Percentiles rank a stretch among this genome's conserved stretches.
Evolutionary conservation across 2,888 invertebrate genomes (phyloP).

Genomic region (Ophraella communa): DNA sequence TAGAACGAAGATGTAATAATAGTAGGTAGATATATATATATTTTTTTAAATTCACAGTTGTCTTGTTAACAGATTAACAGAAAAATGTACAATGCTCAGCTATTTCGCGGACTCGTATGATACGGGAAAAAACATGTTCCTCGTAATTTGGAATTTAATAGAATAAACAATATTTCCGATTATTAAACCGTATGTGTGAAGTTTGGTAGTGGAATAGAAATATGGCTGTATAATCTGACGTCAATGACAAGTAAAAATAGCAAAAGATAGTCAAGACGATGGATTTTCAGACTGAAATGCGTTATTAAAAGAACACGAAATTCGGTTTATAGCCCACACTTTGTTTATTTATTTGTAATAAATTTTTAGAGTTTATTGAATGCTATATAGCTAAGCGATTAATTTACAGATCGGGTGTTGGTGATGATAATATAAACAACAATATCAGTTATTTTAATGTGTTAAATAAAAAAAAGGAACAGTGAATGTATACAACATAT

Average conservation of each 20-base stretch:
- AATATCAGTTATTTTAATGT: background rate
- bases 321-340: background rate
- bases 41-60: too few relatives aligned
- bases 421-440: background rate
- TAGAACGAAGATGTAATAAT: too few relatives aligned
- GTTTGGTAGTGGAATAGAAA: slow-evolving; percentile 3
- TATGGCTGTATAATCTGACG: slow-evolving; percentile 21
- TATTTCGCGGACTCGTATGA: background rate
- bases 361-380: background rate
- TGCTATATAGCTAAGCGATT: background rate
- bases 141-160: background rate
- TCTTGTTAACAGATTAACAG: too few relatives aligned
- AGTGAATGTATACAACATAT: too few relatives aligned
- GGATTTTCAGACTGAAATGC: slow-evolving; percentile 5
- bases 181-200: background rate
- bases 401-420: background rate
- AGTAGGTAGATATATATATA: too few relatives aligned
- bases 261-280: slow-evolving; percentile 14
- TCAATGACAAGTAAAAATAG: slow-evolving; percentile 22
- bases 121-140: background rate
- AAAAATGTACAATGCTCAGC: too few relatives aligned
- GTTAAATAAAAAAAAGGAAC: background rate
- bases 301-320: background rate
- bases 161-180: background rate
- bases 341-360: slow-evolving; percentile 6